Evolutionary conservation across 2,113 vertebrate genomes (phyloP), one percentile per base, ranked within the genome.

Genomic region (Reinhardtius hippoglossoides): DNA sequence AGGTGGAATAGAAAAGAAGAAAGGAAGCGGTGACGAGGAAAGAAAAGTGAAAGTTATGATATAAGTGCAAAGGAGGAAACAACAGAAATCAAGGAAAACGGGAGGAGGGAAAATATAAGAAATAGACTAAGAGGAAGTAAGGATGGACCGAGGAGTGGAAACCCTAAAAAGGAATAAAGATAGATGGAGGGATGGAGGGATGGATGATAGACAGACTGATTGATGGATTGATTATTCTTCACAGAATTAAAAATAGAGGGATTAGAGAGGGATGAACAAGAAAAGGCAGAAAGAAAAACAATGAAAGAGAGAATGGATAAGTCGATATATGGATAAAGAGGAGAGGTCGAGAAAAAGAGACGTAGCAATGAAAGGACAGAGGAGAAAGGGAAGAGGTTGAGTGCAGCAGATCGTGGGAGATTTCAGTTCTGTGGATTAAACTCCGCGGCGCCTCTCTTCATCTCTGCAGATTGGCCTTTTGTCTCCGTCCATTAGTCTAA

Each of bases 381-480:
- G 31, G 8, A 54, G 13, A 57, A 44, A 8, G 24, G 40, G 5
- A 21, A 48, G 16, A 74, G 15, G 48, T 54, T 21, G 37, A 54
- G 15, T 55, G n/a, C 20, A 18, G 35, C 13, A 48, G 56, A 26
- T 65, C 55, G 31, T 7, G 14, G 67, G 26, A 64, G 35, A 71
- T 67, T 76, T 52, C 9, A 18, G 14, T 65, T 76, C 58, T 27
- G 55, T 73, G 66, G 82, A 80, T 87, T 90, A 74, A 82, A 71
- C 37, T 69, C 37, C 15, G 55, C 24, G 13, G 21, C 37, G 50
- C 35, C 65, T 82, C 54, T 37, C 44, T 26, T 74, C 61, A 56
- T 83, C 67, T 71, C 63, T 35, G 71, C 88, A 86, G 85, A 88
- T 83, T 87, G 70, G 78, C 63, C 74, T n/a, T 81, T 89, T 90